phyloP scores from a whole-genome alignment of 2,888 invertebrate species.

The Ypsolopha scabrella region DNA sequence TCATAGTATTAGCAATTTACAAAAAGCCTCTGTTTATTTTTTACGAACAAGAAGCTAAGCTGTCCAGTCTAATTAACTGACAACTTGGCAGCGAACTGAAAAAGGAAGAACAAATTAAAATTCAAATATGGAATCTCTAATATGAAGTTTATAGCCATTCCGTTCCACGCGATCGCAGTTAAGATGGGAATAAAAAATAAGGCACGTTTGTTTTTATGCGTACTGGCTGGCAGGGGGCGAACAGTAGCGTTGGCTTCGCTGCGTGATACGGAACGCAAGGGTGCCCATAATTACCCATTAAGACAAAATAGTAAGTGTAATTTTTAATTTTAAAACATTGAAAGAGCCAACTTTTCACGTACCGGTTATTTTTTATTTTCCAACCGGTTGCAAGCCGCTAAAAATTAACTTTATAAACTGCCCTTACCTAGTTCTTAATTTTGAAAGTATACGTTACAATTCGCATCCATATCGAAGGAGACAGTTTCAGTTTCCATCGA shows the following conservation, averaged over 20 bases:
- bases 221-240: conserved; percentile 44
- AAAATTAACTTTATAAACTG: too few species aligned
- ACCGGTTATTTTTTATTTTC: too few species aligned
- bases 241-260: conserved; percentile 56
- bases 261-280: conserved; percentile 42
- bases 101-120: conserved; percentile 21
- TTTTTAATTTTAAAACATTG: too few species aligned
- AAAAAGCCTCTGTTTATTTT: conserved; percentile 11
- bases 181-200: conserved; percentile 10
- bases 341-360: too few species aligned
- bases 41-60: conserved; percentile 24
- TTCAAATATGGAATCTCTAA: conserved; percentile 11
- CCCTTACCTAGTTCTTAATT: too few species aligned
- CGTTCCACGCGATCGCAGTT: conserved; percentile 12
- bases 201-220: conserved; percentile 35
- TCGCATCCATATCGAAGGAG: too few species aligned
- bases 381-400: too few species aligned
- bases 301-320: too few species aligned
- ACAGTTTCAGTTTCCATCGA: too few species aligned
- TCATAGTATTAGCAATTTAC: too few species aligned
- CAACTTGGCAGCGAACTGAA: conserved; percentile 16
- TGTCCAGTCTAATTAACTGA: conserved; percentile 28
- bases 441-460: too few species aligned
- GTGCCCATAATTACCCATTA: conserved; percentile 23
- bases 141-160: conserved; percentile 17